These are phyloP conservation scores for Agrenia bidenticulata DNA, from an alignment of 2,888 invertebrate species.

Conservation along the genomic window DNA sequence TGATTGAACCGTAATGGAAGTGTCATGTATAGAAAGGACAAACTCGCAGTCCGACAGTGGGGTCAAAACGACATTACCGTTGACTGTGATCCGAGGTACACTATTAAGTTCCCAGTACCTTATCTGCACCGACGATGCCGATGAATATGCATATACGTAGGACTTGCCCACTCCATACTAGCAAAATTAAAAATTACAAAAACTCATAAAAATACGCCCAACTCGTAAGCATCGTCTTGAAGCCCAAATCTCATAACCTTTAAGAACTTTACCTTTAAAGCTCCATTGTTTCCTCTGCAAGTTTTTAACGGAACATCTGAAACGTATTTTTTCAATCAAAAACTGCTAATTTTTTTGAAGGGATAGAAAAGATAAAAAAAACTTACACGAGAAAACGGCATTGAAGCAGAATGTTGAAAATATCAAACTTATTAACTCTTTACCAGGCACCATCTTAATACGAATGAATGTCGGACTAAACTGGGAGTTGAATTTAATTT, in stretches of 20 bases:
- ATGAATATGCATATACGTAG: conserved; percentile 27
- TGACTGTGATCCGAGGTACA: not conserved
- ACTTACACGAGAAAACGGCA: too few species aligned
- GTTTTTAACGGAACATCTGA: not conserved
- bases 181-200: conserved; percentile 2
- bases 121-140: not conserved
- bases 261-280: not conserved
- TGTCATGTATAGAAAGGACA: conserved; percentile 20
- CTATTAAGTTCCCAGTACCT: not conserved
- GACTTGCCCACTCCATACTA: conserved; percentile 35
- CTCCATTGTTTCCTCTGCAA: not conserved
- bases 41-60: conserved; percentile 22
- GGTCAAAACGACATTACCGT: not conserved
- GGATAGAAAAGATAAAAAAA: too few species aligned
- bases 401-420: too few species aligned
- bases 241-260: not conserved
- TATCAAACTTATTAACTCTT: too few species aligned
- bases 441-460: too few species aligned
- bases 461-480: too few species aligned
- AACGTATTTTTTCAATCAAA: too few species aligned
- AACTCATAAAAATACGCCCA: not conserved
- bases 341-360: too few species aligned
- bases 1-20: not conserved
- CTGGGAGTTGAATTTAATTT: too few species aligned
- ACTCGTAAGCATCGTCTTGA: not conserved